Conservation (phyloP, 2,888 invertebrate species). For the Elgonia sp. region DNA sequence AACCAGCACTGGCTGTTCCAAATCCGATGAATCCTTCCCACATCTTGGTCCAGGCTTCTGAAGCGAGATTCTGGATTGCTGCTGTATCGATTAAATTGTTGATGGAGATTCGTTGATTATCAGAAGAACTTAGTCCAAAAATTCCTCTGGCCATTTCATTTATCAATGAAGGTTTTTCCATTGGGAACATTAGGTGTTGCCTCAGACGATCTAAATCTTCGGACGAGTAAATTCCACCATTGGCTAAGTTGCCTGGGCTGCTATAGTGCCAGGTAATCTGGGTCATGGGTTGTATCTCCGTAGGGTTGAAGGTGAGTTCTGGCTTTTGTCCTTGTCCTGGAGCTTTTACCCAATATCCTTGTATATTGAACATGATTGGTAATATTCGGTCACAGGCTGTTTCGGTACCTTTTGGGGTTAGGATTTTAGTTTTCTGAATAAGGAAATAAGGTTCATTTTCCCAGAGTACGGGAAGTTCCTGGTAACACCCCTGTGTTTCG, state of each 20-base stretch:
- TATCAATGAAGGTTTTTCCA: slow-evolving; percentile 17
- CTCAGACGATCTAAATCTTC: slow-evolving; percentile 50
- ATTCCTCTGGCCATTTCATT: slow-evolving; percentile 1
- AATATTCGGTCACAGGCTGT: background rate
- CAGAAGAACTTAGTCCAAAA: background rate
- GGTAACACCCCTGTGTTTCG: slow-evolving; percentile 56
- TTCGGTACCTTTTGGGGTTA: background rate
- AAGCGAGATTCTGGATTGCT: background rate
- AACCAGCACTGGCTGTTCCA: background rate
- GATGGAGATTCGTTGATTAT: background rate
- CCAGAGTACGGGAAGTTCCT: slow-evolving; percentile 60
- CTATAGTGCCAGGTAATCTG: slow-evolving; percentile 34
- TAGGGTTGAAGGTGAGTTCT: slow-evolving; percentile 23
- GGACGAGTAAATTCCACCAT: slow-evolving; percentile 61
- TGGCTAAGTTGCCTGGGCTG: slow-evolving; percentile 32
- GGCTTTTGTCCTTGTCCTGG: slow-evolving; percentile 7
- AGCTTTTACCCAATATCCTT: background rate
- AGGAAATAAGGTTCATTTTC: background rate
- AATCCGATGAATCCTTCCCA: background rate
- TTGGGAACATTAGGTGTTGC: slow-evolving; percentile 54
- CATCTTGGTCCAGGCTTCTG: background rate
- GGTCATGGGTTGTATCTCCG: background rate
- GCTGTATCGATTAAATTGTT: slow-evolving; percentile 21
- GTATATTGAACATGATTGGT: background rate
- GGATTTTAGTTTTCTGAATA: background rate